phyloP scores from a whole-genome alignment of 2,888 invertebrate genomes.

The Limnephilus marmoratus region DNA sequence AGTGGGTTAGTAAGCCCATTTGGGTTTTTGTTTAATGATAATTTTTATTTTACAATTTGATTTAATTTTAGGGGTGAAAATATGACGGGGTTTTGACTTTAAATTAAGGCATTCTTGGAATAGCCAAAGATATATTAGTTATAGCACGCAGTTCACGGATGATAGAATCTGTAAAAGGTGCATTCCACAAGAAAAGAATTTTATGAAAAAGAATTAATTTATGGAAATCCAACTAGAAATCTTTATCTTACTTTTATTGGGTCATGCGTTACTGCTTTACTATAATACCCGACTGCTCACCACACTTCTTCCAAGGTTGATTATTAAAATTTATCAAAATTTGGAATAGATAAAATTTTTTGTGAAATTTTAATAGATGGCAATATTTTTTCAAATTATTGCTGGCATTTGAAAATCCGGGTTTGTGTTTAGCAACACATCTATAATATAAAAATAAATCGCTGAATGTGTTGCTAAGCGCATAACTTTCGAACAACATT shows the following conservation, averaged over 20 bases:
- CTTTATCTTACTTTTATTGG: no score
- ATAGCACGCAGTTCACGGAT: no score
- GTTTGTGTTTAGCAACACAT: background rate
- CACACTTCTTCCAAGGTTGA: background rate
- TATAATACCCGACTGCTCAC: no score
- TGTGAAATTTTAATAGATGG: background rate
- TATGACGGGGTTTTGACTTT: background rate
- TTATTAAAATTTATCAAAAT: background rate
- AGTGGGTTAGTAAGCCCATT: constrained; percentile 13
- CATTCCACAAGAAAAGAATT: no score
- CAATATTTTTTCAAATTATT: background rate
- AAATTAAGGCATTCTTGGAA: background rate
- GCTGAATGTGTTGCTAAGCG: no score
- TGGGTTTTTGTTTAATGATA: background rate
- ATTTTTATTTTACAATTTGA: background rate
- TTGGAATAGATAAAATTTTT: background rate
- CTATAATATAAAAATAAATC: no score
- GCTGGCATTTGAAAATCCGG: background rate
- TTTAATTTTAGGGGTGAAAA: background rate
- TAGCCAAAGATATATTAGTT: background rate
- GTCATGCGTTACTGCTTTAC: no score
- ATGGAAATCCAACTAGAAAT: no score
- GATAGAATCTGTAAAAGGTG: no score
- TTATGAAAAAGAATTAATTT: no score
- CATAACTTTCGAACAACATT: no score